Evolutionary conservation across 2,888 invertebrate genomes (phyloP), one percentile per base, ranked within the genome.

Genomic region (Tridacna crocea): DNA sequence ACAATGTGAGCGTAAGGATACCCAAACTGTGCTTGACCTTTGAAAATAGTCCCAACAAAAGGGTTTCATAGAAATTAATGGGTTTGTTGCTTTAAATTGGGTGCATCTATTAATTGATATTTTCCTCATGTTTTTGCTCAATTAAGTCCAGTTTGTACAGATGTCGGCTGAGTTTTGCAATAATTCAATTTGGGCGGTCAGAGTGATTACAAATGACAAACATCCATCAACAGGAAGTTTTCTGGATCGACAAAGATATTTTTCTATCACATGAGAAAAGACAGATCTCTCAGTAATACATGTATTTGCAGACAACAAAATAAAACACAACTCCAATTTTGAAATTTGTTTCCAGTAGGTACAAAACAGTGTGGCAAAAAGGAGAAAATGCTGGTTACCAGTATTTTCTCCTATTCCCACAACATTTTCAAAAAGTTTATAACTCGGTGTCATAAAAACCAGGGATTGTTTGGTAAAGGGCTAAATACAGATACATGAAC

Each of bases 111-210:
- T 81, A 83, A 85, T 85, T 83, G 85, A 77, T 83, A 85, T 85
- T 85, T 85, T 85, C 80, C 70, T 65, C 80, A 85, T 75, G 75
- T 77, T 80, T 80, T 82, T 81, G 85, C 83, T 79, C 85, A 85
- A 85, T 85, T 85, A 80, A 72, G 72, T 77, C 36, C 36, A 36
- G 36, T 36, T 36, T 36, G 36, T 36, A 36, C 36, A 36, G 36
- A 36, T 36, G 36, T 36, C 36, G 36, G 36, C 36, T 36, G 36
- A 8, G 36, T 36, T 36, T 36, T 36, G 36, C 36, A 2, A 36
- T 36, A 36, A 19, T 51, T 74, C 77, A 74, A 79, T 83, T 74
- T 79, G 79, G 83, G 79, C 83, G 79, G 79, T 79, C 79, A 83
- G 27, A 61, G 1, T 22, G 47, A 74, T 61, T 68, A 24, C 13